A percentile compares a stretch with the other conserved stretches of the same genome.
Conservation (phyloP, 2,797 vertebrate species). For the Cynopterus sphinx region DNA sequence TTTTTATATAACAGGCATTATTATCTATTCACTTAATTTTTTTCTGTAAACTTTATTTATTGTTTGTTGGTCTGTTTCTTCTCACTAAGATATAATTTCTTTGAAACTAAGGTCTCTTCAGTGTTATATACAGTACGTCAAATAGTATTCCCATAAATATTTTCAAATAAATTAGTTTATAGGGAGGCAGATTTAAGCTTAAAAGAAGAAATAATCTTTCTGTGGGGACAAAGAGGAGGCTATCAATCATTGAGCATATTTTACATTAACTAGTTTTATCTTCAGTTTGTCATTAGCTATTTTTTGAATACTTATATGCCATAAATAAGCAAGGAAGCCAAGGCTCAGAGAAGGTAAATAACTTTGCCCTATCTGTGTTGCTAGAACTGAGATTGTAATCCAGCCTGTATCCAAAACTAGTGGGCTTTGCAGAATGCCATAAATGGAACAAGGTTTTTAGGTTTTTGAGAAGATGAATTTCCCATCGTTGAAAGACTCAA, state of each 20-base stretch:
- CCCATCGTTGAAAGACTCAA: not conserved
- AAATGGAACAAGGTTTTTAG: not conserved
- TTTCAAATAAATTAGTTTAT: slow-evolving; percentile 1
- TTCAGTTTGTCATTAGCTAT: not conserved
- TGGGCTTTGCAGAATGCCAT: not conserved
- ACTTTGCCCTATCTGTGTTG: not conserved
- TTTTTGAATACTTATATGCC: not conserved
- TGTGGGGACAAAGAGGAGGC: not conserved
- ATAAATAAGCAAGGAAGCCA: not conserved
- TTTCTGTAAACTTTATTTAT: not conserved
- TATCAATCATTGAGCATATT: not conserved
- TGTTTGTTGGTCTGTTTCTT: not conserved
- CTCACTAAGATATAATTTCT: not conserved
- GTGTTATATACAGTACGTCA: not conserved
- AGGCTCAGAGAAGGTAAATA: not conserved
- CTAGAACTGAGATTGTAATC: not conserved
- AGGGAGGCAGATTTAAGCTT: not conserved
- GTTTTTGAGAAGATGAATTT: slow-evolving; percentile 1
- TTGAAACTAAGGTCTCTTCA: not conserved
- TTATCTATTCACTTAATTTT: not conserved
- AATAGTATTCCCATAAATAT: not conserved
- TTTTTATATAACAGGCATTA: not conserved
- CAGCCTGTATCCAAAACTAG: not conserved
- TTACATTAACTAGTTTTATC: slow-evolving; percentile 11
- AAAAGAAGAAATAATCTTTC: not conserved